phyloP scores from a whole-genome alignment of 2,797 vertebrate genomes.

The Malacoctenus gilli region DNA sequence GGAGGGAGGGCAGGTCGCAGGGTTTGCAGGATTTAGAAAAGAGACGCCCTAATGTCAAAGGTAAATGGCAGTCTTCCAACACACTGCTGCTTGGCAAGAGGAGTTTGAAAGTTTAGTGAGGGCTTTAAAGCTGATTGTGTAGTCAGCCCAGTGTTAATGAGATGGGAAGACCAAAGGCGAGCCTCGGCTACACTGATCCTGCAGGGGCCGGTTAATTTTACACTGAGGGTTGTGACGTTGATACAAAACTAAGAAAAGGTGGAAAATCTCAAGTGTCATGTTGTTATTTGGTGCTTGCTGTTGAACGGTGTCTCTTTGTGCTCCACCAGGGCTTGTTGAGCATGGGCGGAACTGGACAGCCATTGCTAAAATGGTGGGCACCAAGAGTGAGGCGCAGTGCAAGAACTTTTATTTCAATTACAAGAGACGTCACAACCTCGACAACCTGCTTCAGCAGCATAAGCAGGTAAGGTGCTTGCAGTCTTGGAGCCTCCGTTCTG shows the following conservation, averaged over 20 bases:
- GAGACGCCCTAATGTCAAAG: slow-evolving; percentile 57
- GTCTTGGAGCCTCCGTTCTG: no score
- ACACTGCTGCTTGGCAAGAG: slow-evolving; percentile 32
- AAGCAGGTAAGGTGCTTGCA: slow-evolving; percentile 81
- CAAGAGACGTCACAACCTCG: slow-evolving; percentile 96
- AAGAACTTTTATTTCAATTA: slow-evolving; percentile 99
- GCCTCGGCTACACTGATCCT: slow-evolving; percentile 23
- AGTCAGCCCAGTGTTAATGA: slow-evolving; percentile 9
- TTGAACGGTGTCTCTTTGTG: background rate
- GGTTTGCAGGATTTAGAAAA: slow-evolving; percentile 47
- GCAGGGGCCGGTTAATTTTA: slow-evolving; percentile 11
- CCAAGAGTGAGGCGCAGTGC: slow-evolving; percentile 98
- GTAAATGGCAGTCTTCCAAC: slow-evolving; percentile 56
- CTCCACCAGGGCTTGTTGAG: slow-evolving; percentile 89
- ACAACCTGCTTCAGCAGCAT: slow-evolving; percentile 96
- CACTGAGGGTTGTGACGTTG: no score
- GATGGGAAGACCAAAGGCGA: slow-evolving; percentile 24
- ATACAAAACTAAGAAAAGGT: no score
- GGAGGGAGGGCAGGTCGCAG: slow-evolving; percentile 33
- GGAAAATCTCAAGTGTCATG: no score
- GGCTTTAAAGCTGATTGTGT: slow-evolving; percentile 46
- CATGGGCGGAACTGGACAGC: slow-evolving; percentile 98
- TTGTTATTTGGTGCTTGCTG: no score
- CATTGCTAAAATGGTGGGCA: slow-evolving; percentile 99
- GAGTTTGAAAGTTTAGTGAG: slow-evolving; percentile 36